A percentile compares a stretch with the other conserved stretches of the same genome.
Conservation (phyloP, 64 coral and sea anemone genomes). For the Porites lutea region DNA sequence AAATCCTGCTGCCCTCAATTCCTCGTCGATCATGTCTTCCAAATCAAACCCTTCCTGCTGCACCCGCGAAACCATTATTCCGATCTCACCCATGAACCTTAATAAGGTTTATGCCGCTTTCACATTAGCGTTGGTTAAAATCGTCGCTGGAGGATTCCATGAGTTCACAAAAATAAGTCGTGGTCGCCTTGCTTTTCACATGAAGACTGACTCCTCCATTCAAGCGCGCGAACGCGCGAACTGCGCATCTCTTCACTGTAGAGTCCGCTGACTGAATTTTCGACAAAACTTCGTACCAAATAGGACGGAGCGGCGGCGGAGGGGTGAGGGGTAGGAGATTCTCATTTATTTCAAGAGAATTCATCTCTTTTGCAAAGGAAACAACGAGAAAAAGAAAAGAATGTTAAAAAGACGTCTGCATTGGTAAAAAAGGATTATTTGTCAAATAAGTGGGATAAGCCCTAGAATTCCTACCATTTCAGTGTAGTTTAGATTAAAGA, state of each 20-base stretch:
- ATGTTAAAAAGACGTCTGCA: no score
- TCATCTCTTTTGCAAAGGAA: no score
- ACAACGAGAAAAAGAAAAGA: no score
- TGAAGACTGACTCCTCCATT: not conserved
- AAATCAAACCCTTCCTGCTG: constrained; percentile 82
- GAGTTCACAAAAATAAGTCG: not conserved
- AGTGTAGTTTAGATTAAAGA: no score
- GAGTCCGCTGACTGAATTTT: not conserved
- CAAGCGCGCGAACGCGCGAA: not conserved
- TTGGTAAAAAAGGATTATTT: no score
- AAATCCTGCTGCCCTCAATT: constrained; percentile 79
- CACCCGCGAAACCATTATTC: constrained; percentile 81
- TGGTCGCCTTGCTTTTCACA: not conserved
- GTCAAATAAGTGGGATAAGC: no score
- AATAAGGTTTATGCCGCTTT: not conserved
- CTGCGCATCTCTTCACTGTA: not conserved
- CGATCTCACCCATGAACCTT: constrained; percentile 93
- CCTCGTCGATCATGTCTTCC: constrained; percentile 83
- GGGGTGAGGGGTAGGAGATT: no score
- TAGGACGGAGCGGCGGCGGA: no score
- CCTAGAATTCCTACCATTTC: no score
- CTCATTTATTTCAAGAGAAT: no score
- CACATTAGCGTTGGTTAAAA: not conserved
- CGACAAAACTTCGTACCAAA: no score
- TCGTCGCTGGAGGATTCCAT: not conserved